A percentile compares a stretch with the other conserved stretches of the same genome.
Conservation (phyloP, 1,140 invertebrate genomes). For the Coptotermes formosanus region DNA sequence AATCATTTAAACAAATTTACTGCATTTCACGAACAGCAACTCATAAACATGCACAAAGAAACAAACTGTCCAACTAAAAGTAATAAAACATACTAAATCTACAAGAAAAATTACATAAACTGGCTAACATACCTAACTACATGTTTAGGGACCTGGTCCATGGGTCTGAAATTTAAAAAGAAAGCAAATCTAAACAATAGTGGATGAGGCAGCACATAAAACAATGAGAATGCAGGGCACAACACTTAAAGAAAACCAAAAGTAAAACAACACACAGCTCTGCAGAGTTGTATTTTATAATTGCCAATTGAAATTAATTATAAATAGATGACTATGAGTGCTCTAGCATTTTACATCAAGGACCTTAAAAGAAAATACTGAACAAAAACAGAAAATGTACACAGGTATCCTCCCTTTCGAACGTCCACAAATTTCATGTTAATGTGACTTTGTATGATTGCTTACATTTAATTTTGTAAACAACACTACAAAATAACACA, state of each 20-base stretch:
- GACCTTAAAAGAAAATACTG: no score
- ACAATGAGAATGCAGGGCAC: not conserved
- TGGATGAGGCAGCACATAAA: conserved; percentile 1
- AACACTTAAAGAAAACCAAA: not conserved
- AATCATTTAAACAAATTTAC: no score
- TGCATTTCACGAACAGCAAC: not conserved
- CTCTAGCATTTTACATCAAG: no score
- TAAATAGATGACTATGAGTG: no score
- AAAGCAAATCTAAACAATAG: conserved; percentile 56
- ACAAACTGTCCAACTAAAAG: not conserved
- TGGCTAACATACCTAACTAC: conserved; percentile 60
- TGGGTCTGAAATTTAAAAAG: conserved; percentile 63
- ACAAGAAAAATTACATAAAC: conserved; percentile 30
- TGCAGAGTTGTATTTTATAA: not conserved
- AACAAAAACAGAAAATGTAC: no score
- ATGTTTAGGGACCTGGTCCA: conserved; percentile 55
- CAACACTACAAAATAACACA: no score
- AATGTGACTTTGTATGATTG: no score
- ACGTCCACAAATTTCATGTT: no score
- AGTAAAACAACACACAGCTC: not conserved
- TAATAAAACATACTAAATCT: not conserved
- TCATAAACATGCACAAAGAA: not conserved
- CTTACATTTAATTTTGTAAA: no score
- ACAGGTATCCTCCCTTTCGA: no score
- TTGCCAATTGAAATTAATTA: not conserved